Base-by-base conservation (phyloP, 35 echinoderm and acorn worm genomes). In the Lytechinus variegatus region DNA sequence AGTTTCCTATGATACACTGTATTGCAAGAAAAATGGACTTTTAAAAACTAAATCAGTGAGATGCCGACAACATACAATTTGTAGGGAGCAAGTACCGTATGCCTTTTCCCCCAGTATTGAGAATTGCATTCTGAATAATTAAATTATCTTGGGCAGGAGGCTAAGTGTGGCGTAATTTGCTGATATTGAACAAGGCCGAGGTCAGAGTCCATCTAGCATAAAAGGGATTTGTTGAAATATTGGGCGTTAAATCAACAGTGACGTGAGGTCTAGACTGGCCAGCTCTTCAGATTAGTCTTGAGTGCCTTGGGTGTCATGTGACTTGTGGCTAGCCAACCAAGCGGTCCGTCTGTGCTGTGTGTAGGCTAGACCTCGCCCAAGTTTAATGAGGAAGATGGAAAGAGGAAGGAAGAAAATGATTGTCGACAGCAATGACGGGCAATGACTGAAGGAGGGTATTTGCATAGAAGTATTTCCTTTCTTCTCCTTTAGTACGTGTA, bases 171-270 rank as follows among this genome's bases (percentile, higher is more conserved):
- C 19, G 66, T 79, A 79, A 79, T 79, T 79, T 79, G 66, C 66
- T 79, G 66, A 79, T 79, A 24, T n/a, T n/a, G 66, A 79, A 79
- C 66, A 79, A 79, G 66, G 66, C 66, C 66, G 66, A 79, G 66
- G 66, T 79, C 66, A 79, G 8, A 79, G 66, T 79, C 66, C 66
- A 79, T n/a, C 66, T 16, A 79, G 66, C 66, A 79, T 79, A 79
- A 79, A 79, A 79, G 66, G 66, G 66, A 79, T 79, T 79, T 79
- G 66, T 79, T 79, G 66, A 79, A 79, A 79, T 79, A 79, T 79
- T 79, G 66, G 66, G 66, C 66, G 66, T 79, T 79, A 79, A 79
- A 79, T 79, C 66, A 79, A 79, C 66, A 79, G 66, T 79, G 66
- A 79, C 66, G 66, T 16, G 19, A 24, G 66, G 66, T 79, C 66